Evolutionary conservation across 2,797 vertebrate species (phyloP).

Genomic region (Oophaga sylvatica): DNA sequence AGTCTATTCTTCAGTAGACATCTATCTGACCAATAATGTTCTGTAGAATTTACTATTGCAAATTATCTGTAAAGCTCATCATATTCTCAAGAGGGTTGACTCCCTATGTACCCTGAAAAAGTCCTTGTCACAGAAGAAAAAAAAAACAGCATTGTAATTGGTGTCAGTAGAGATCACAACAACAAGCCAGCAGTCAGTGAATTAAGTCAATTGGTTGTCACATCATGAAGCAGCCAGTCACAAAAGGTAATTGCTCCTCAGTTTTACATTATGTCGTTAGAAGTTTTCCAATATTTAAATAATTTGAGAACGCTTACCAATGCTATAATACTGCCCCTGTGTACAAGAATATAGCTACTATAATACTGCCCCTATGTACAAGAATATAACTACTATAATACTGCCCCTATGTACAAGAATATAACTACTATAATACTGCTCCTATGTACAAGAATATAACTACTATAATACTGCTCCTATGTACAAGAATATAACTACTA

Average conservation of each 20-base stretch:
- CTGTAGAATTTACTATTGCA: not conserved
- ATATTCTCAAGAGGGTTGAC: not conserved
- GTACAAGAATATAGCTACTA: not conserved
- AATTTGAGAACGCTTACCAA: not conserved
- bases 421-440: slow-evolving; percentile 8
- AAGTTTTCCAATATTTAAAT: not conserved
- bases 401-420: not conserved
- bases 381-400: too few relatives aligned
- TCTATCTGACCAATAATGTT: not conserved
- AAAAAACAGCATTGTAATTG: not conserved
- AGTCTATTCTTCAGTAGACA: not conserved
- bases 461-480: not conserved
- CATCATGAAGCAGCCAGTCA: not conserved
- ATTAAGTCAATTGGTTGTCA: not conserved
- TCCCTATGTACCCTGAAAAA: not conserved
- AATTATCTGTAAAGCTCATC: not conserved
- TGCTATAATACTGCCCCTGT: too few relatives aligned
- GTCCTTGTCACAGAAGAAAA: not conserved
- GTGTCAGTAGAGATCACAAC: not conserved
- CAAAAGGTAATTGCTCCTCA: not conserved
- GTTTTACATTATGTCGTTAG: not conserved
- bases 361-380: not conserved
- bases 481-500: not conserved
- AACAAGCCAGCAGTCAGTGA: not conserved
- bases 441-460: not conserved